Evolutionary conservation across 2,797 vertebrate species (phyloP), one percentile per base, ranked within the genome.

Genomic region (Schizopygopsis pylzovi): DNA sequence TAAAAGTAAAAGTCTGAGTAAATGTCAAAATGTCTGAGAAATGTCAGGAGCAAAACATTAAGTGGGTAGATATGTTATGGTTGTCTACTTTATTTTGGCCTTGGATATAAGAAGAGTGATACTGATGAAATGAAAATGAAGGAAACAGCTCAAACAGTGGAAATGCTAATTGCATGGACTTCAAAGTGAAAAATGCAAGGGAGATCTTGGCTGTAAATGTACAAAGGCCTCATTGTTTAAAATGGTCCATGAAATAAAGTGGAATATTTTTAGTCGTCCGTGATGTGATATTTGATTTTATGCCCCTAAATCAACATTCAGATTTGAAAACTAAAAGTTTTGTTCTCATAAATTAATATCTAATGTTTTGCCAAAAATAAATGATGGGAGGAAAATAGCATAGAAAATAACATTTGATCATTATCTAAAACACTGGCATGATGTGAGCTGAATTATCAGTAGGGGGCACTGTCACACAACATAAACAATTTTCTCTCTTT

Each of bases 401-500:
- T 28, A 20, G 13, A 22, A 85, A 28, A 84, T 52, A 18, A 25
- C 1, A 77, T 43, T 81, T 45, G 12, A 56, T 33, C 11, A 20
- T 16, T 56, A n/a, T 43, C 6, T 25, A 65, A 33, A 63, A 68
- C 25, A 80, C 59, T 37, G 22, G 15, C 7, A 39, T 43, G 11
- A 43, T 68, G n/a, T 67, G 33, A 49, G 39, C 11, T 11, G 16
- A 56, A 43, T 45, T 83, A 84, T 88, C 95, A 95, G 92, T 93
- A 96, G 95, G 93, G 94, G 95, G 95, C 95, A 94, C 93, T 95
- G 90, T 94, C 91, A 92, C 92, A 82, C 85, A 41, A 87, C 25
- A 78, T 43, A 56, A 70, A 45, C 52, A 68, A 61, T 41, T 15
- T 54, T 4, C 49, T 45, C 49, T 28, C 37, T 89, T 89, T 63